Conservation (phyloP, 2,888 invertebrate species). For the Mythimna lalbum region DNA sequence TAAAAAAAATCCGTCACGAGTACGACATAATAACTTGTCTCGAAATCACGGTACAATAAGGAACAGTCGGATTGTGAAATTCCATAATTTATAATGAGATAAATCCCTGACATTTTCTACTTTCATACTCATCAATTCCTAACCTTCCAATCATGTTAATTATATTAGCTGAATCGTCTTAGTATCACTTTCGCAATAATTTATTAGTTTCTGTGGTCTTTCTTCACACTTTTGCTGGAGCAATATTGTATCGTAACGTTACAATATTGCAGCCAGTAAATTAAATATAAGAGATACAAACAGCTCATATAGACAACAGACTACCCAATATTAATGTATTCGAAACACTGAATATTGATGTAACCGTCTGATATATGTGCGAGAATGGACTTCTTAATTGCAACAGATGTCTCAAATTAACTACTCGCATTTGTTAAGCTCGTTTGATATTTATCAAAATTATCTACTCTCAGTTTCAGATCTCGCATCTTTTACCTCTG, state of each 20-base stretch:
- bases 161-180: background rate
- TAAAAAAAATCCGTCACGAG: background rate
- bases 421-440: conserved; percentile 8
- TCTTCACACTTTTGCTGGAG: conserved; percentile 13
- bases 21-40: background rate
- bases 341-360: conserved; percentile 30
- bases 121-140: conserved; percentile 10
- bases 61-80: conserved; percentile 11
- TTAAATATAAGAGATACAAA: conserved; percentile 2
- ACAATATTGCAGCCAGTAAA: conserved; percentile 15
- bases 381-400: conserved; percentile 14
- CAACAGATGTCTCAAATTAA: conserved; percentile 30
- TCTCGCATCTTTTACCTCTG: too few relatives aligned
- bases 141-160: conserved; percentile 31
- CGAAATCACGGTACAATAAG: background rate
- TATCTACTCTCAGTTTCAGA: background rate
- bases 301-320: conserved; percentile 15
- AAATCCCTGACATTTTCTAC: conserved; percentile 34
- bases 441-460: conserved; percentile 12
- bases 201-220: conserved; percentile 13
- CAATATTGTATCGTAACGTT: conserved; percentile 8
- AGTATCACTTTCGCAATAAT: conserved; percentile 24
- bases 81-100: conserved; percentile 10
- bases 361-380: conserved; percentile 12
- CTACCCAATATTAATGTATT: conserved; percentile 32